Evolutionary conservation across 2,113 vertebrate genomes (phyloP), one percentile per base, ranked within the genome.

Genomic region (Epinephelus cyanopodus): DNA sequence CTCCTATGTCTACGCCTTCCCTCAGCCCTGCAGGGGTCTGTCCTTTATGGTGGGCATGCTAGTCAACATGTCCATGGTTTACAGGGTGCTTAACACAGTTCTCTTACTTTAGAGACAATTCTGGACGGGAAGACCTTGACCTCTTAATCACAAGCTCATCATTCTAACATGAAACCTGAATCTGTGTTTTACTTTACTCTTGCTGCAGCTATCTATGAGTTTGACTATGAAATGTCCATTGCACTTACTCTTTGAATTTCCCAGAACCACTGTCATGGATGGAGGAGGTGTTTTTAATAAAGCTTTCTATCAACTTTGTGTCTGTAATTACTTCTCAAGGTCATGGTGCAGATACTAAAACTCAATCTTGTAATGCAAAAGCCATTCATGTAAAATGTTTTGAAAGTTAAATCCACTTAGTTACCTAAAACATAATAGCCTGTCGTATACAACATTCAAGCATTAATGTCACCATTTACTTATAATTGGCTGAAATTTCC

Each of bases 11-110:
- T 14, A 61, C 0, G 85, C 91, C 2, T 92, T 99, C 19, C 98
- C 97, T 33, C 97, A 98, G 89, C 97, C 97, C 13, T 42, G 95
- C 86, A 95, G 98, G n/a, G 97, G 0, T 5, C 64, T 98, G 77
- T 67, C 90, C 42, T 98, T 93, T 83, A 1, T 92, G 0, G 4
- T 81, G 21, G 98, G 96, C 0, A 86, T 94, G 48, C 17, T 85
- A 0, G 91, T 91, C 60, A 99, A 96, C 65, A 17, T 96, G 27
- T 97, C 95, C 0, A 99, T 99, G 98, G 94, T 95, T 0, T 97
- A 95, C 91, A 90, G 63, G 2, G 79, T 97, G 45, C 90, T 99
- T 76, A 94, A 68, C 45, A 58, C 58, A 0, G 89, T 0, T 42
- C 27, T 92, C 8, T 0, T 70, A 5, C 86, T 93, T 5, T 93